Base-by-base conservation (phyloP, 2,888 invertebrate genomes). In the Apotomis capreana region DNA sequence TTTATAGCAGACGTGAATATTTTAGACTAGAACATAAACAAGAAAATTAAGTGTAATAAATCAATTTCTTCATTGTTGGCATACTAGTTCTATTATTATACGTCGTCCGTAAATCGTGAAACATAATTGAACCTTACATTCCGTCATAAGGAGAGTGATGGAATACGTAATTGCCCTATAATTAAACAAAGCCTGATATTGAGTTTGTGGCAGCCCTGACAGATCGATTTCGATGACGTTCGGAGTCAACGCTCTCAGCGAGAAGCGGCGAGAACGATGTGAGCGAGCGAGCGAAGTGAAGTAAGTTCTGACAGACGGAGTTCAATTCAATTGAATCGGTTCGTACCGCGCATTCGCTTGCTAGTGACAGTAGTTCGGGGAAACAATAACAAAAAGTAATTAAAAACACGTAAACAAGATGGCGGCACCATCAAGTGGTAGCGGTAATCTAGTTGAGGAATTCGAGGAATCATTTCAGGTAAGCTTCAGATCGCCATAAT, bases 401-500 rank as follows among this genome's bases (percentile, higher is more conserved):
- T 69, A 69, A 67, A 65, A 62, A 46, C 37, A 13, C 13, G 54
- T 26, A 67, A 67, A 52, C 70, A 82, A 78, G 72, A 96, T 96
- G 96, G 95, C 96, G 84, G 95, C 96, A 74, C 96, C 97, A 74
- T 96, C 96, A 73, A 97, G 96, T 84, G 97, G 97, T 74, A 96
- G 96, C 88, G 97, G 97, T 58, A 97, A 97, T 93, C 91, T 97
- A 68, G 97, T 97, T 68, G 97, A 97, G 84, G 97, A 97, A 88
- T 97, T 98, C 82, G 97, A 97, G 89, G 97, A 97, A 93, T 97
- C 97, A 3, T 97, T 97, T 90, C 97, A 97, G 94, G 97, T 97
- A 93, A 88, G 83, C 74, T 65, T 13, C 60, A 5, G 5, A 51
- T 37, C 63, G 44, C 37, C 10, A 46, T 51, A 26, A 12, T 55